These are phyloP conservation scores for Siniperca knerii DNA, from an alignment of 2,113 vertebrate genomes.

Conservation along the genomic window DNA sequence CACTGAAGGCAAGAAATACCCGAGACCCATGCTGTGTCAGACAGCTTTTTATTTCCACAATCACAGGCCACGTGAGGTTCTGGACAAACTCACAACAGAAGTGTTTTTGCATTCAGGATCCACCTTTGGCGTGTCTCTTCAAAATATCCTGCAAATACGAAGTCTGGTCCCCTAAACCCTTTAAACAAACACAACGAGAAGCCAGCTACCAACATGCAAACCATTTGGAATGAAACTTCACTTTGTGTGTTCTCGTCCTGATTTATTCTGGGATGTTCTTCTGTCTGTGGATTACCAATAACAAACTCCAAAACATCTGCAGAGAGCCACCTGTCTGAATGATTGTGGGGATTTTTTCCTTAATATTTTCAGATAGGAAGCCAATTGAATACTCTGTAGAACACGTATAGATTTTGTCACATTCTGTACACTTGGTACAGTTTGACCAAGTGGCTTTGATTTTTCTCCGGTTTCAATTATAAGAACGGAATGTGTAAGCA, in stretches of 20 bases:
- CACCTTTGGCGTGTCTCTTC: slow-evolving; percentile 50
- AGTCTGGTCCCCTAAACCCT: slow-evolving; percentile 46
- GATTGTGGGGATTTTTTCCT: not conserved
- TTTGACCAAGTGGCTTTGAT: not conserved
- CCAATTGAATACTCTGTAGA: slow-evolving; percentile 12
- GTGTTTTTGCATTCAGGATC: slow-evolving; percentile 54
- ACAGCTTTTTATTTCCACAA: slow-evolving; percentile 37
- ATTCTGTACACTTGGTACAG: not conserved
- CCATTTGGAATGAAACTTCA: slow-evolving; percentile 53
- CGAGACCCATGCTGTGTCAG: slow-evolving; percentile 9
- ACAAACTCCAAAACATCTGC: slow-evolving; percentile 66
- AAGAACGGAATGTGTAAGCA: not conserved
- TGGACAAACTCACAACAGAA: slow-evolving; percentile 37
- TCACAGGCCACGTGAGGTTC: slow-evolving; percentile 26
- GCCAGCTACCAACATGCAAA: slow-evolving; percentile 55
- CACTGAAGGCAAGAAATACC: slow-evolving; percentile 51
- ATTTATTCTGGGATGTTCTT: slow-evolving; percentile 71
- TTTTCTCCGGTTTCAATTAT: not conserved
- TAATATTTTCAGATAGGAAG: slow-evolving; percentile 11
- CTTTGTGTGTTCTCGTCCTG: slow-evolving; percentile 49
- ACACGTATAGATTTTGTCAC: slow-evolving; percentile 2
- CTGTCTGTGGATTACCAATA: slow-evolving; percentile 69
- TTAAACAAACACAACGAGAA: slow-evolving; percentile 62
- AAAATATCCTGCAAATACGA: slow-evolving; percentile 70
- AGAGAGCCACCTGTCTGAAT: not conserved